Evolutionary conservation across 2,113 vertebrate species (phyloP).

Genomic region (Cyanoramphus novaezelandiae): DNA sequence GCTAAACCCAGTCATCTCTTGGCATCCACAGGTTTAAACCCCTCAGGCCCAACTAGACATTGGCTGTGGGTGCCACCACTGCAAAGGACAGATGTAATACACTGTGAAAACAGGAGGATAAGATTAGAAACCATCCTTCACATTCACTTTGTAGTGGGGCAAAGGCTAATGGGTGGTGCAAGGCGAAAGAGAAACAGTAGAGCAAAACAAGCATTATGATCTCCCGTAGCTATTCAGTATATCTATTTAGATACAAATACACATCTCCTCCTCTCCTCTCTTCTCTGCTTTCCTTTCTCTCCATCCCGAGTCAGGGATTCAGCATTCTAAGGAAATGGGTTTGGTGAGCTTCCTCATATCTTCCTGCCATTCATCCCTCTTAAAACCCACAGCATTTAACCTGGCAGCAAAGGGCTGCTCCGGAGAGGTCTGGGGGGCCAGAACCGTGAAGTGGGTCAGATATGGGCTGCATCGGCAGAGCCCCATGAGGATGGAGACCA

Average conservation of each 20-base stretch:
- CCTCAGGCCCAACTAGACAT: not conserved
- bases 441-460: not conserved
- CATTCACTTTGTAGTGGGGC: no score
- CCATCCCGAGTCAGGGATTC: not conserved
- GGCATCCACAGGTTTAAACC: not conserved
- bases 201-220: not conserved
- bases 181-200: not conserved
- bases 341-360: not conserved
- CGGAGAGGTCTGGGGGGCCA: not conserved
- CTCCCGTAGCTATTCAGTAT: not conserved
- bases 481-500: rapidly evolving
- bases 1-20: not conserved
- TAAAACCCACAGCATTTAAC: not conserved
- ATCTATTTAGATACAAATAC: not conserved
- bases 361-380: not conserved
- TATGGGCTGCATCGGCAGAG: not conserved
- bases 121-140: not conserved
- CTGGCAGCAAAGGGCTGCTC: not conserved
- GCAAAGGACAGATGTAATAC: not conserved
- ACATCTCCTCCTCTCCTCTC: not conserved
- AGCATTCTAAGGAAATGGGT: not conserved
- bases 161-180: not conserved
- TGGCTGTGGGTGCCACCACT: not conserved
- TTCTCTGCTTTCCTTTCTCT: no score
- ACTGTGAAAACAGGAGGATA: not conserved